Base-by-base conservation (phyloP, 2,888 invertebrate species). In the Lottia scabra region DNA sequence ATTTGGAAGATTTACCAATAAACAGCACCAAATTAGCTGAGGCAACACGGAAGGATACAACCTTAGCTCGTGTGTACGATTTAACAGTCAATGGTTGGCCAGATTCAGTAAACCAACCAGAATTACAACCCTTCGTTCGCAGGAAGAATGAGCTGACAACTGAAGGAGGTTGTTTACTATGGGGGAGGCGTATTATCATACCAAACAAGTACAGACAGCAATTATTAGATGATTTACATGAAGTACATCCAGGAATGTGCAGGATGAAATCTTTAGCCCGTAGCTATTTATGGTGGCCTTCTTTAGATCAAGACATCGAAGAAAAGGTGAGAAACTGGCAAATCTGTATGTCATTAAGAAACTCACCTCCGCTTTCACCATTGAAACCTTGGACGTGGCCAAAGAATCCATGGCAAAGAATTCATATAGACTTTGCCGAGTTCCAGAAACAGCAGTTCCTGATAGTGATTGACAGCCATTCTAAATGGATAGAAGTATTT, bases 401-500 rank as follows among this genome's bases (percentile, higher is more conserved):
- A 43, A 75, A 72, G 6, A 70, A 78, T 63, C 82, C 84, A 13
- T 87, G 85, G 85, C 80, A 87, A 71, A 79, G 90, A 19, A 75
- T 90, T 4, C 89, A 90, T 78, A 80, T 89, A 19, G 90, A 91
- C 77, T 89, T 87, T 80, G 78, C 85, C 38, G 30, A 30, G 30
- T 6, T 30, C 2, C 2, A 30, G 4, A 30, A 30, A 4, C 30
- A 6, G 30, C 2, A 30, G 2, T 30, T 4, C 6, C 75, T 90
- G 8, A 75, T 90, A 26, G 72, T 90, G n/a, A 84, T 88, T 4
- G 90, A 90, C 75, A 82, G 87, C 8, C 84, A 80, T 74, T 88
- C 89, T 0, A 91, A 90, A 72, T 91, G 89, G 89, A 82, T 86
- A 0, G 89, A 90, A 78, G 83, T 88, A 2, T 67, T 77, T 5